Base-by-base conservation (phyloP, 2,113 vertebrate genomes). In the Rhombomys opimus region DNA sequence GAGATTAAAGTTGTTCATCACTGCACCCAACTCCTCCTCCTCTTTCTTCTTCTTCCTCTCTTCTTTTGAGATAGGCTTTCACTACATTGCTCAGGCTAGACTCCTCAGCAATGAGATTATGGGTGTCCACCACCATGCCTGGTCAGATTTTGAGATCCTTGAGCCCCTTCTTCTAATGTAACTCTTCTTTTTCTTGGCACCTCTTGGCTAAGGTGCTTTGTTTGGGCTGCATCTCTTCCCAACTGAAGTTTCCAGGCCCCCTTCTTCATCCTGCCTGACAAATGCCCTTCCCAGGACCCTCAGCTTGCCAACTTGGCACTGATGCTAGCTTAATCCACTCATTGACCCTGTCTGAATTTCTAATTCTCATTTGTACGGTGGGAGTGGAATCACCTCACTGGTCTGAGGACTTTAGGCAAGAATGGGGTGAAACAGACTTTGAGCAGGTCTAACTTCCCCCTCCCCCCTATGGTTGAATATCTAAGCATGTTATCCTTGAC, bases 81-180 rank as follows among this genome's bases (percentile, higher is more conserved):
- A 15, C 9, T 59, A 41, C 63, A 30, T 76, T 57, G 20, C 52
- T 30, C 73, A 80, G 73, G 80, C 65, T 87, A 46, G 59, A 18
- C 12, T 41, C 46, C 17, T 94, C 25, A 52, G 67, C 1, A 11
- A 52, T 15, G 14, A 59, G 46, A 38, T 35, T 59, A 57, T 17
- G 10, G 52, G 38, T 38, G 14, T 87, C 12, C 18, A 46, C 23
- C 67, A 11, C 54, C 30, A 41, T 13, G 35, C 5, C 41, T 73
- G 22, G 5, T 20, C 25, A 76, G 80, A 93, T 75, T 86, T 41
- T 59, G n/a, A 25, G 3, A 41, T 68, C 75, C 89, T 78, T 85
- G 63, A 50, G 54, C 38, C 67, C 41, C 13, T 87, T 84, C 57
- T 89, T 88, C 18, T 87, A 75, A 92, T 95, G 87, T n/a, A 82